Percentiles rank a stretch among this genome's conserved stretches.
phyloP scores from a whole-genome alignment of 2,113 vertebrate genomes.

The Labeo catla region DNA sequence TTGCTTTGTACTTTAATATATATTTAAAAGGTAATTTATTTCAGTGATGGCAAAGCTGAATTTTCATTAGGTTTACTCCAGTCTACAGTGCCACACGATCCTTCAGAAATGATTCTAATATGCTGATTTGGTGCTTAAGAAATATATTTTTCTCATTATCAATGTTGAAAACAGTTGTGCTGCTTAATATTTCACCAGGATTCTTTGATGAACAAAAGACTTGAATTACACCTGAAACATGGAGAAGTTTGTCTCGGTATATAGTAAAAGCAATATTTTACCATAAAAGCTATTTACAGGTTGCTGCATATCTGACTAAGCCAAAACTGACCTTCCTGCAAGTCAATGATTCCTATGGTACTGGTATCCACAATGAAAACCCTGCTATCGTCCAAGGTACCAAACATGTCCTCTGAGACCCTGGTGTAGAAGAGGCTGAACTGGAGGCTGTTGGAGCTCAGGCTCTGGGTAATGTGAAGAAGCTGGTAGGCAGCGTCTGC shows the following conservation, averaged over 20 bases:
- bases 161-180: background rate
- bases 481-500: slow-evolving; percentile 81
- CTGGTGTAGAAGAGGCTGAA: slow-evolving; percentile 84
- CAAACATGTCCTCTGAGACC: slow-evolving; percentile 79
- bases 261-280: background rate
- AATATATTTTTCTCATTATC: background rate
- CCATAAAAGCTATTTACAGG: background rate
- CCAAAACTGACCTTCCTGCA: slow-evolving; percentile 77
- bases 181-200: no score
- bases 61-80: no score
- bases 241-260: background rate
- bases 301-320: background rate
- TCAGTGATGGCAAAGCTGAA: no score
- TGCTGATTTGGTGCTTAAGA: background rate
- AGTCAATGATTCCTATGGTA: slow-evolving; percentile 83
- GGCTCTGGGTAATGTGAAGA: slow-evolving; percentile 74
- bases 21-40: no score
- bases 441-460: slow-evolving; percentile 81
- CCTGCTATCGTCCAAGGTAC: slow-evolving; percentile 79
- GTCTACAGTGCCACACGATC: no score
- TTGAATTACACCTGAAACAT: background rate
- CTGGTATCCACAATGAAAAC: slow-evolving; percentile 85
- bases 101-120: background rate
- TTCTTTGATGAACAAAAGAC: background rate
- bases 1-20: no score